These are phyloP conservation scores for Heliconius sara DNA, from an alignment of 2,888 invertebrate species.

Conservation along the genomic window DNA sequence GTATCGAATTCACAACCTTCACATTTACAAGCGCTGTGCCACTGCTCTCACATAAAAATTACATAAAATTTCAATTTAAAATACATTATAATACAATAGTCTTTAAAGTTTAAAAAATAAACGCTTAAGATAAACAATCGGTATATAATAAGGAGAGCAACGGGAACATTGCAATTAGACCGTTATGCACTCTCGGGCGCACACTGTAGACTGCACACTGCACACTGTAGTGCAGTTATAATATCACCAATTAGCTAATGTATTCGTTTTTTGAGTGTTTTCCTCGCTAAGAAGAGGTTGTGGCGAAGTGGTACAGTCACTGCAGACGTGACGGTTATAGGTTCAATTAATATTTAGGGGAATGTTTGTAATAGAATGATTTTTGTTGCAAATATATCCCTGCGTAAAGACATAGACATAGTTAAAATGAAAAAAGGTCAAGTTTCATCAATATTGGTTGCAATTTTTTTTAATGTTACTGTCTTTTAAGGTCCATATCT, in stretches of 20 bases:
- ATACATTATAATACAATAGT: not conserved
- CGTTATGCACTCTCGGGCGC: conserved; percentile 20
- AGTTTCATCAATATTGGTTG: no score
- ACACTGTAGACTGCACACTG: no score
- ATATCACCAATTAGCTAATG: not conserved
- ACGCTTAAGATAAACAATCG: conserved; percentile 10
- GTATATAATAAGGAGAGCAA: conserved; percentile 25
- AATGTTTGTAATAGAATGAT: no score
- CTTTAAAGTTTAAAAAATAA: not conserved
- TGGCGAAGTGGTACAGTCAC: no score
- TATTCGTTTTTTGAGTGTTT: not conserved
- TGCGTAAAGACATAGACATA: no score
- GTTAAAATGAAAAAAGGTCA: no score
- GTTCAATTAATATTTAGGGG: no score
- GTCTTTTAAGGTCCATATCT: no score
- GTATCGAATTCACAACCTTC: not conserved
- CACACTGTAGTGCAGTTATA: conserved; percentile 14
- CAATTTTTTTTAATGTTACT: no score
- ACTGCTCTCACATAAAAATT: not conserved
- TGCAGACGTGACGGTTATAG: no score
- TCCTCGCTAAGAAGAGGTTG: not conserved
- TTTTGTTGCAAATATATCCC: no score
- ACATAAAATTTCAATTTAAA: not conserved
- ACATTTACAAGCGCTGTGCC: not conserved
- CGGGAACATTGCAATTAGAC: conserved; percentile 18